Evolutionary conservation across 2,888 invertebrate species (phyloP).

Genomic region (Abrostola triplasia): DNA sequence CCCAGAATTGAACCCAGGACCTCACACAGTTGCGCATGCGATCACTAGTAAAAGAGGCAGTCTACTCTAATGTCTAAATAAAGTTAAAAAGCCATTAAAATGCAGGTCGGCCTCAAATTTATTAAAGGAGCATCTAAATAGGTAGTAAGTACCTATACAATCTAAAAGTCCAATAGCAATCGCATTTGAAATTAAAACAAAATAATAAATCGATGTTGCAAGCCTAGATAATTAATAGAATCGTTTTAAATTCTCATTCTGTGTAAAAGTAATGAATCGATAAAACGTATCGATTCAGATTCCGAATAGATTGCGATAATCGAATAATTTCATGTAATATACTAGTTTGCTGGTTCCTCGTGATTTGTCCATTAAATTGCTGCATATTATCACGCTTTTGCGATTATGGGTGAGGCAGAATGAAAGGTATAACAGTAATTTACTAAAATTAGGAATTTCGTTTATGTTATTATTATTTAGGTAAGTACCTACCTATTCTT

Average conservation of each 20-base stretch:
- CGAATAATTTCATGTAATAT: slow-evolving; percentile 46
- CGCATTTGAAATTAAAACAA: neutral
- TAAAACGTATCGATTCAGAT: slow-evolving; percentile 26
- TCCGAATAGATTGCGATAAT: slow-evolving; percentile 42
- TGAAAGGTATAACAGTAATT: slow-evolving; percentile 22
- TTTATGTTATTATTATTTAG: neutral
- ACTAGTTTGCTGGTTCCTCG: slow-evolving; percentile 32
- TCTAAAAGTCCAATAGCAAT: no score
- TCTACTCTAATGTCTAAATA: no score
- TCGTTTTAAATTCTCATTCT: slow-evolving; percentile 15
- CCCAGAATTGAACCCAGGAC: no score
- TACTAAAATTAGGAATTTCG: slow-evolving; percentile 7
- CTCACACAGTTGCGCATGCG: no score
- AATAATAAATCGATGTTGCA: neutral
- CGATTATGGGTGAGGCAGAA: slow-evolving; percentile 34
- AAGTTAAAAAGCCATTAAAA: no score
- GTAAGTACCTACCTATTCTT: no score
- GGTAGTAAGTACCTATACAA: no score
- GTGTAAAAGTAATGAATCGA: slow-evolving; percentile 40
- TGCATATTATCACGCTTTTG: slow-evolving; percentile 41
- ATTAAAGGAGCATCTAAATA: no score
- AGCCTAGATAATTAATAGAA: slow-evolving; percentile 6
- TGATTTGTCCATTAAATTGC: slow-evolving; percentile 41
- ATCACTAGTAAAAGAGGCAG: no score
- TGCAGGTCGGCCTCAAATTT: no score